phyloP scores from a whole-genome alignment of 2,113 vertebrate species.

The Oxygymnocypris stewartii region DNA sequence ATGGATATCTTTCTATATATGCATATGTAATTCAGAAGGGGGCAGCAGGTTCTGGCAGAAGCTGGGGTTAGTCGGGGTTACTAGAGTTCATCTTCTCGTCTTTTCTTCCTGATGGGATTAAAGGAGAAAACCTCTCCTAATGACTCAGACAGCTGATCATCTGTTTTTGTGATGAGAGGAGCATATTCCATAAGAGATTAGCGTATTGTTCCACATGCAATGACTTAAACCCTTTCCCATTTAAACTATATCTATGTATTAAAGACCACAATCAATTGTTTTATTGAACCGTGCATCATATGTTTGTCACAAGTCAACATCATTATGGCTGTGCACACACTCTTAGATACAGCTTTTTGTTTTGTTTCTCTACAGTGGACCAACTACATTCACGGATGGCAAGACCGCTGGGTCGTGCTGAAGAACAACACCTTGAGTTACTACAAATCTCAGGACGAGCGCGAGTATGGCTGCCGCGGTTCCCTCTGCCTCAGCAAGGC shows the following conservation, averaged over 20 bases:
- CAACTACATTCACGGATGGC: conserved; percentile 99
- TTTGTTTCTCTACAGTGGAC: conserved; percentile 84
- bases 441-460: conserved; percentile 97
- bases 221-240: neutral
- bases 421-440: conserved; percentile 95
- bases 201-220: neutral
- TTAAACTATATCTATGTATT: neutral
- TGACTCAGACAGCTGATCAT: conserved; percentile 34
- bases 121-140: conserved; percentile 31
- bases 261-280: neutral
- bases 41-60: conserved; percentile 4
- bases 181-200: conserved; percentile 16
- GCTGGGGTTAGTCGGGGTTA: conserved; percentile 41
- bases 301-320: neutral
- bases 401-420: conserved; percentile 96
- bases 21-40: conserved; percentile 12
- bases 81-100: conserved; percentile 37
- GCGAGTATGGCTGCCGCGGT: conserved; percentile 94
- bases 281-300: neutral
- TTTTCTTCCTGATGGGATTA: conserved; percentile 47
- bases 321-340: too few relatives aligned
- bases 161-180: conserved; percentile 25
- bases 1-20: neutral
- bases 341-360: neutral
- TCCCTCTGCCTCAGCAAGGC: conserved; percentile 97